phyloP scores from a whole-genome alignment of 1,140 invertebrate genomes.

The Prorops nasuta region DNA sequence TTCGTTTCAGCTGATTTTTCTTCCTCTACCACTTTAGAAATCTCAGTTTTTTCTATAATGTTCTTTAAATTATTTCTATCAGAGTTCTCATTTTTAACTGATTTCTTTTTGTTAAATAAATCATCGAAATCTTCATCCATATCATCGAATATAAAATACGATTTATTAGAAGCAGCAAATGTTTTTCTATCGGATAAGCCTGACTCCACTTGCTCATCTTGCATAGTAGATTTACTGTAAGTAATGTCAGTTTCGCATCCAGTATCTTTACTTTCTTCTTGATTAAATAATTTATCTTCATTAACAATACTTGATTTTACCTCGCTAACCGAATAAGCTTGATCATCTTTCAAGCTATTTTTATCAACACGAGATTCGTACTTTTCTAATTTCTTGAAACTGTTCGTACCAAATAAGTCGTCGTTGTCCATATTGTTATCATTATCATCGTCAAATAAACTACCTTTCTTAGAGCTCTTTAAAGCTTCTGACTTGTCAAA shows the following conservation, averaged over 20 bases:
- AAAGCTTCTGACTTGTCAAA: no score
- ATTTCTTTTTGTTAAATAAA: slow-evolving; percentile 28
- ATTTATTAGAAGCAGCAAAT: no score
- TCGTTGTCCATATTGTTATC: slow-evolving; percentile 14
- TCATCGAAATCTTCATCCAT: slow-evolving; percentile 36
- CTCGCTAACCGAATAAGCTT: not conserved
- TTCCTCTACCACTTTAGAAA: no score
- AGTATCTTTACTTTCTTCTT: no score
- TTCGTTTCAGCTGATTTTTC: not conserved
- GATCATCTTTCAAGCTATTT: slow-evolving; percentile 2
- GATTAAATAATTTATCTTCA: slow-evolving; percentile 21
- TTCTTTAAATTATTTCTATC: no score
- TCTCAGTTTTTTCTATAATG: no score
- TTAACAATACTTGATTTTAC: slow-evolving; percentile 1
- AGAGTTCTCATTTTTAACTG: no score
- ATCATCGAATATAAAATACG: slow-evolving; percentile 38
- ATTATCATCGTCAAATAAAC: slow-evolving; percentile 23
- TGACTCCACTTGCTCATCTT: no score
- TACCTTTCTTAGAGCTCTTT: slow-evolving; percentile 15
- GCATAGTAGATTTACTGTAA: no score
- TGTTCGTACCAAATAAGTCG: slow-evolving; percentile 22
- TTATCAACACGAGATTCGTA: not conserved
- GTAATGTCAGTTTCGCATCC: no score
- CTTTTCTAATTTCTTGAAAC: slow-evolving; percentile 1
- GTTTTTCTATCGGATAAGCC: no score